Percentiles rank a stretch among this genome's conserved stretches.
Conservation (phyloP, 64 coral and sea anemone species). For the Anthopleura sola region DNA sequence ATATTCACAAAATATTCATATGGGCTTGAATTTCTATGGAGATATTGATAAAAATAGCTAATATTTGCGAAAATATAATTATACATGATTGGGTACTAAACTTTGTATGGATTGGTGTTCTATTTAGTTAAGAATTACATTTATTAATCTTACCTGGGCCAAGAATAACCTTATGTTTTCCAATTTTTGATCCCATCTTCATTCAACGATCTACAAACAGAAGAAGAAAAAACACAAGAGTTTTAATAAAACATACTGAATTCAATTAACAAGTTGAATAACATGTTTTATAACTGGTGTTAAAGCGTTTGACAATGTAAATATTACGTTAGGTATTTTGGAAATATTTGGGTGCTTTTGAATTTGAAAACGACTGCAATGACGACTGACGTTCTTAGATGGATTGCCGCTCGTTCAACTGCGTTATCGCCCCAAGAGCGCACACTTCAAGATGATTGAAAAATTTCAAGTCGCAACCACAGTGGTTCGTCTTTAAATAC, state of each 20-base stretch:
- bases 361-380: neutral
- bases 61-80: too few species aligned
- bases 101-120: neutral
- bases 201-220: neutral
- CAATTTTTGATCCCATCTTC: slow-evolving; percentile 16
- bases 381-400: too few species aligned
- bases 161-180: slow-evolving; percentile 18
- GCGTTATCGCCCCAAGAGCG: neutral
- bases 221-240: neutral
- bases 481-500: neutral
- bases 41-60: too few species aligned
- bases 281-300: neutral
- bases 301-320: neutral
- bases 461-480: neutral
- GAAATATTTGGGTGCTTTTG: neutral
- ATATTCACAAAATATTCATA: too few species aligned
- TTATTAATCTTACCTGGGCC: neutral
- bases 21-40: too few species aligned
- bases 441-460: slow-evolving; percentile 7
- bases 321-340: neutral
- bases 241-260: neutral
- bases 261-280: neutral
- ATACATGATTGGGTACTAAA: too few species aligned
- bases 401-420: neutral
- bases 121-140: neutral